Evolutionary conservation across 2,113 vertebrate species (phyloP).

Genomic region (Carassius gibelio): DNA sequence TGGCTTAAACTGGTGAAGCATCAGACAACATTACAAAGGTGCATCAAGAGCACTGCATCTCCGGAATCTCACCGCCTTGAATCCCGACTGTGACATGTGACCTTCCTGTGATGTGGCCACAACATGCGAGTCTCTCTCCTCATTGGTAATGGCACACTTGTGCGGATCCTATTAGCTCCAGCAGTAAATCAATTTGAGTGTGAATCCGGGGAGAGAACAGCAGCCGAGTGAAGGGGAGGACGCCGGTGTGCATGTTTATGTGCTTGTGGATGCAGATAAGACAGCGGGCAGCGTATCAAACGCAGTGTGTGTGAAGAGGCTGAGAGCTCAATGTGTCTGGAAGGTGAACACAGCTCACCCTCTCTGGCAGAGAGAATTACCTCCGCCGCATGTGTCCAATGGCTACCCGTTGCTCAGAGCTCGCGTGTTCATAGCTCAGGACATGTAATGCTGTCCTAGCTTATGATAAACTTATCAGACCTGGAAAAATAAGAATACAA

Average conservation of each 20-base stretch:
- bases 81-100: conserved; percentile 8
- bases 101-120: conserved; percentile 11
- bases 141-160: conserved; percentile 13
- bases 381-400: conserved; percentile 7
- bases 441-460: not conserved
- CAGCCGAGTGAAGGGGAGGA: not conserved
- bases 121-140: not conserved
- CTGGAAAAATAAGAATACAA: not conserved
- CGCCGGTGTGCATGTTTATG: not conserved
- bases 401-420: not conserved
- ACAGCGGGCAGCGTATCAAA: conserved; percentile 1
- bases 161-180: conserved; percentile 38
- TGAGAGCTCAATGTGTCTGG: conserved; percentile 7
- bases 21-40: not conserved
- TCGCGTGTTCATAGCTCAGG: not conserved
- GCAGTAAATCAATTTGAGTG: conserved; percentile 34
- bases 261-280: conserved; percentile 36
- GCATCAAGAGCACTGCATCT: not conserved
- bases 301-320: not conserved
- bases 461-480: not conserved
- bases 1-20: not conserved
- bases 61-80: not conserved
- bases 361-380: conserved; percentile 21
- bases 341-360: conserved; percentile 14
- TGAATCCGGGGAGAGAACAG: conserved; percentile 30